These are phyloP conservation scores for Polydrusus pterygomalis DNA, from an alignment of 2,888 invertebrate species.

Conservation along the genomic window DNA sequence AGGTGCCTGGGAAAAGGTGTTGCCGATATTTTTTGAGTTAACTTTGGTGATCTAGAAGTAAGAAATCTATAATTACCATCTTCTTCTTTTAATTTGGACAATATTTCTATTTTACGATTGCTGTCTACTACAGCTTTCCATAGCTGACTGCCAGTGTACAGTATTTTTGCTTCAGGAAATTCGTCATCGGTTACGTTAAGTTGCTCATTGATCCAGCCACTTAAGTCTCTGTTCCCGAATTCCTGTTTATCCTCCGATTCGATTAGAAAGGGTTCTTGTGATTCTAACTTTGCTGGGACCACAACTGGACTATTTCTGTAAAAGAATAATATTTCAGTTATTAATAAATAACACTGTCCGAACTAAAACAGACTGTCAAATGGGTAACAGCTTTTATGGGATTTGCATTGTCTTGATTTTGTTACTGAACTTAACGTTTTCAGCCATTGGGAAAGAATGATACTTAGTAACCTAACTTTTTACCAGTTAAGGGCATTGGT, in stretches of 20 bases:
- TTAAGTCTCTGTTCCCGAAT: not conserved
- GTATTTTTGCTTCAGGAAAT: conserved; percentile 69
- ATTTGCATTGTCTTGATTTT: no score
- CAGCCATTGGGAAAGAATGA: no score
- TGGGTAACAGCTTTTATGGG: no score
- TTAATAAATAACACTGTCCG: not conserved
- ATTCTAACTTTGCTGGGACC: not conserved
- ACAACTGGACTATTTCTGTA: conserved; percentile 22
- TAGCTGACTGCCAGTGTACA: conserved; percentile 85
- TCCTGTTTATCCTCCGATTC: conserved; percentile 5
- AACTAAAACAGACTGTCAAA: not conserved
- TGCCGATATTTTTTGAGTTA: no score
- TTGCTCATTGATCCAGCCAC: conserved; percentile 2
- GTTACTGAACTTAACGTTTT: no score
- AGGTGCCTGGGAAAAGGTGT: no score
- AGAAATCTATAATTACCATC: conserved; percentile 73
- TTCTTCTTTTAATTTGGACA: conserved; percentile 75
- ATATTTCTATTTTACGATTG: conserved; percentile 74
- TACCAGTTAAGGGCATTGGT: no score
- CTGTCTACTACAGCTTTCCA: conserved; percentile 80
- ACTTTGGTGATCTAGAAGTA: not conserved
- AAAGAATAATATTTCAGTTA: not conserved
- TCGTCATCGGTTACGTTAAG: conserved; percentile 36
- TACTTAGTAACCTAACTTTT: no score
- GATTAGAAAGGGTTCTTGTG: not conserved